Conservation (phyloP, 1,140 invertebrate genomes). For the Dreissena polymorpha region DNA sequence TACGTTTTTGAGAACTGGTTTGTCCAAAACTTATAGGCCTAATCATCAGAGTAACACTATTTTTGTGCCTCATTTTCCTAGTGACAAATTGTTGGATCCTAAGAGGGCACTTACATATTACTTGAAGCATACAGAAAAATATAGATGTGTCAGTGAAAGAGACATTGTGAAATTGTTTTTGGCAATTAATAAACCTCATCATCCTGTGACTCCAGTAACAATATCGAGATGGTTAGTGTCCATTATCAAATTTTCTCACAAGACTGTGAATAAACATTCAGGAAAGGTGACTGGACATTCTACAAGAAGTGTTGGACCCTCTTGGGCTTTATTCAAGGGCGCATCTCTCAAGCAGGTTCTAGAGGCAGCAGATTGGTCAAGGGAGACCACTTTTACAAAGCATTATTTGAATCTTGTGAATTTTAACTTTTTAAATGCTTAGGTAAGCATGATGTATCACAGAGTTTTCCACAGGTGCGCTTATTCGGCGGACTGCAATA, state of each 20-base stretch:
- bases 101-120: constrained; percentile 37
- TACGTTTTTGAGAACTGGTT: constrained; percentile 32
- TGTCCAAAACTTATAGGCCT: constrained; percentile 47
- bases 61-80: constrained; percentile 38
- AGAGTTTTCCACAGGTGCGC: not conserved
- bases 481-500: not conserved
- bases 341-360: constrained; percentile 9
- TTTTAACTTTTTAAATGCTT: constrained; percentile 22
- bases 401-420: constrained; percentile 15
- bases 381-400: constrained; percentile 18
- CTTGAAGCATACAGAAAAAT: constrained; percentile 44
- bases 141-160: not conserved
- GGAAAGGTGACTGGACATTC: constrained; percentile 19
- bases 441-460: not conserved
- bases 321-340: constrained; percentile 34
- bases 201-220: constrained; percentile 18
- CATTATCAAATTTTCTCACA: constrained; percentile 24
- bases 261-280: not conserved
- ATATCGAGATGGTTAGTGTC: constrained; percentile 23
- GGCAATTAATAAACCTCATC: constrained; percentile 47
- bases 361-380: constrained; percentile 37
- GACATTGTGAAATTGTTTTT: constrained; percentile 43
- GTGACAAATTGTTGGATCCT: constrained; percentile 49
- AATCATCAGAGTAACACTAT: constrained; percentile 27
- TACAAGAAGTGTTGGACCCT: constrained; percentile 39